Percentiles rank a stretch among this genome's conserved stretches.
Conservation (phyloP, 2,113 vertebrate genomes). For the Poeciliopsis prolifica region DNA sequence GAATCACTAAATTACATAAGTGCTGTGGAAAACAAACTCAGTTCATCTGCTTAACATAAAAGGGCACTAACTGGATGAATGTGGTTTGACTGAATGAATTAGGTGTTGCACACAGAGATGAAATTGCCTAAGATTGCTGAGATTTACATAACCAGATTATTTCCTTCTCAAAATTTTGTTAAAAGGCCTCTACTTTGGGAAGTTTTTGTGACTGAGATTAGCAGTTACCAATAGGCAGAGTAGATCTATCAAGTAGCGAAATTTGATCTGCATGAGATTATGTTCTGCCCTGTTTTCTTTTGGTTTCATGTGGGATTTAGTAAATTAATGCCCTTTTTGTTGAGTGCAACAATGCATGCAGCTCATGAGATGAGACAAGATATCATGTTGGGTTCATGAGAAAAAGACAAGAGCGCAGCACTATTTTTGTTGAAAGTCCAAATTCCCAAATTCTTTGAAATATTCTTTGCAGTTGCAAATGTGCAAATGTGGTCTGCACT, state of each 20-base stretch:
- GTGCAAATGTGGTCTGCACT: too few relatives aligned
- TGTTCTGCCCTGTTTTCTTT: too few relatives aligned
- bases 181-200: background rate
- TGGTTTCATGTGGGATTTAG: too few relatives aligned
- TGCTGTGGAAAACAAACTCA: slow-evolving; percentile 58
- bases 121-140: slow-evolving; percentile 13
- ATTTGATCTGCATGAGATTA: too few relatives aligned
- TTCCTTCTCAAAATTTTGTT: background rate
- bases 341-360: background rate
- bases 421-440: too few relatives aligned
- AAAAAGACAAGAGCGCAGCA: too few relatives aligned
- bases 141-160: slow-evolving; percentile 14
- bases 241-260: too few relatives aligned
- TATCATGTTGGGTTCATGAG: too few relatives aligned
- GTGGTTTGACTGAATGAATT: slow-evolving; percentile 25
- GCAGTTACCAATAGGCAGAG: too few relatives aligned
- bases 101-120: slow-evolving; percentile 25
- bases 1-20: slow-evolving; percentile 67
- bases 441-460: too few relatives aligned
- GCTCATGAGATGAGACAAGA: background rate
- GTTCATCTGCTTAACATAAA: slow-evolving; percentile 42
- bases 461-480: too few relatives aligned
- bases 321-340: background rate
- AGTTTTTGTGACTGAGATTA: background rate
- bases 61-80: slow-evolving; percentile 37